Conservation (phyloP, 64 coral and sea anemone genomes). For the Astreopora myriophthalma region DNA sequence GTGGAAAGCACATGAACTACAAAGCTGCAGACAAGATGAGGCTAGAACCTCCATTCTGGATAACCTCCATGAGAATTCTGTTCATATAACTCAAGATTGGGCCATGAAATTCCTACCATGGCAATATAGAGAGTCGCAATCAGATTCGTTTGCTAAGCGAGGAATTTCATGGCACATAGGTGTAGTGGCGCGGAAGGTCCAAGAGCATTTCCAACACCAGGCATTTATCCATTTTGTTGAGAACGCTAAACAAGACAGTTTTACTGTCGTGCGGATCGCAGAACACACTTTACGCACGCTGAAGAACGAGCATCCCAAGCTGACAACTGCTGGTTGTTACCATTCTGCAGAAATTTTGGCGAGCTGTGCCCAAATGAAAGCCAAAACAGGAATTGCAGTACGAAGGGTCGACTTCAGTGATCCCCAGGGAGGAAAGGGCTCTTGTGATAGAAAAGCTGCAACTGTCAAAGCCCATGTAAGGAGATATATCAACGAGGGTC, state of each 20-base stretch:
- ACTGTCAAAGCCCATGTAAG: background rate
- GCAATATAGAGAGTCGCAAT: too few relatives aligned
- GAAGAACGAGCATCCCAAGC: background rate
- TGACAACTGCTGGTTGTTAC: conserved; percentile 58
- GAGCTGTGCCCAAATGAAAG: background rate
- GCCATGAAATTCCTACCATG: too few relatives aligned
- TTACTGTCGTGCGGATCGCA: background rate
- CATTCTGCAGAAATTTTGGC: conserved; percentile 6
- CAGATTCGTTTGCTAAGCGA: too few relatives aligned
- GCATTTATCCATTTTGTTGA: too few relatives aligned
- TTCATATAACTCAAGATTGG: background rate
- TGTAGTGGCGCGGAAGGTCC: too few relatives aligned
- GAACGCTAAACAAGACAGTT: too few relatives aligned
- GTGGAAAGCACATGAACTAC: background rate
- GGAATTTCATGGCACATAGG: too few relatives aligned
- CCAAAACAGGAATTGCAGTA: background rate
- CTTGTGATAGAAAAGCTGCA: background rate
- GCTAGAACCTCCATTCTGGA: background rate
- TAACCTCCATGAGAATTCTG: background rate
- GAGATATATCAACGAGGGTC: background rate
- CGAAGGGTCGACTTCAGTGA: background rate
- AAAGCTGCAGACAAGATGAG: background rate
- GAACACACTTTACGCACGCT: background rate
- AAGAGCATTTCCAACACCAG: too few relatives aligned
- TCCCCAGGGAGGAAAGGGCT: background rate